These are phyloP conservation scores for Eilema caniola DNA, from an alignment of 2,888 invertebrate species.

Conservation along the genomic window DNA sequence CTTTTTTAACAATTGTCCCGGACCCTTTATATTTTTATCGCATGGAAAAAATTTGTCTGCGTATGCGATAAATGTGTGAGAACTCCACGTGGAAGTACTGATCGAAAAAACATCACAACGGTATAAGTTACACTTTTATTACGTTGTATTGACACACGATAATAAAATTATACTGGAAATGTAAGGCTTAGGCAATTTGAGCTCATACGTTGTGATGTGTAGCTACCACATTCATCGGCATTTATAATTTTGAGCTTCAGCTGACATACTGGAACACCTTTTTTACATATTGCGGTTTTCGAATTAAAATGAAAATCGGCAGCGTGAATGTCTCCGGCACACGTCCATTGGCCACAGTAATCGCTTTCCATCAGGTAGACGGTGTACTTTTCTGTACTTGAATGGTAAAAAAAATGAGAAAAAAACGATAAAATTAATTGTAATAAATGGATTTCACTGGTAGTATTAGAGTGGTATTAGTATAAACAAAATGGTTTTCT, in stretches of 20 bases:
- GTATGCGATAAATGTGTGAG: neutral
- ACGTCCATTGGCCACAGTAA: neutral
- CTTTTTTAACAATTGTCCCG: neutral
- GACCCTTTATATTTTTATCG: neutral
- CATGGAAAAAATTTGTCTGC: neutral
- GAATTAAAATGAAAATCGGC: neutral
- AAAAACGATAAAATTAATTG: neutral
- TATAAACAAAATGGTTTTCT: too few relatives aligned
- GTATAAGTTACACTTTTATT: slow-evolving; percentile 13
- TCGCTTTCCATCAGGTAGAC: neutral
- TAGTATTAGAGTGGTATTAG: neutral
- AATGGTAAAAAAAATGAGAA: too few relatives aligned
- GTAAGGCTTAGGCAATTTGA: neutral
- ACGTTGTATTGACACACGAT: slow-evolving; percentile 3
- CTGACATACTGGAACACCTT: neutral
- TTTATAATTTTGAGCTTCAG: slow-evolving; percentile 1
- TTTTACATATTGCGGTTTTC: neutral
- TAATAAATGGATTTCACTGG: neutral
- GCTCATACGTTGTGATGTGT: neutral
- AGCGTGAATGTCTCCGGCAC: neutral
- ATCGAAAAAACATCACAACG: slow-evolving; percentile 5
- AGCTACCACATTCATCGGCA: neutral
- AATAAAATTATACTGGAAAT: slow-evolving; percentile 7
- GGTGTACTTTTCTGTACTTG: too few relatives aligned
- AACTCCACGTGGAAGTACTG: neutral